Evolutionary conservation across 2,888 invertebrate genomes (phyloP).

Genomic region (Thymelicus sylvestris): DNA sequence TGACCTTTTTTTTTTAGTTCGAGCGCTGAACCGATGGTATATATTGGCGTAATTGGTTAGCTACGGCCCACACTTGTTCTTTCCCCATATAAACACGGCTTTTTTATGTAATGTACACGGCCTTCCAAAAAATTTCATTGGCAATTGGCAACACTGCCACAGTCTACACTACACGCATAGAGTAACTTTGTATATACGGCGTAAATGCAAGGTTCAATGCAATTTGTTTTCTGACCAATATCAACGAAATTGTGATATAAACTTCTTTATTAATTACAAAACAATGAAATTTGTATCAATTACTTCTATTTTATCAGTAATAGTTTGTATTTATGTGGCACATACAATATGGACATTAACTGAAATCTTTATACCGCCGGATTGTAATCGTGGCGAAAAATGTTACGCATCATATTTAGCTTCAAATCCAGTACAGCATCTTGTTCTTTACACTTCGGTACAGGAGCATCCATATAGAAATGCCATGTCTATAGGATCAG

Average conservation of each 20-base stretch:
- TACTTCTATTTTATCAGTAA: constrained; percentile 85
- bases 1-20: too few relatives aligned
- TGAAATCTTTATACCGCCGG: constrained; percentile 88
- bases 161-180: too few relatives aligned
- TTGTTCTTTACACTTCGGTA: constrained; percentile 88
- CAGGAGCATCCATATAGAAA: constrained; percentile 82
- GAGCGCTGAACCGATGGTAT: too few relatives aligned
- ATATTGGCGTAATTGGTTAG: too few relatives aligned
- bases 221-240: neutral
- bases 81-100: too few relatives aligned
- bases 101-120: too few relatives aligned
- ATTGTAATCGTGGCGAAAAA: constrained; percentile 86
- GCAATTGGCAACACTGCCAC: too few relatives aligned
- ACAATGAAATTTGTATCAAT: constrained; percentile 84
- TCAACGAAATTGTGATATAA: neutral
- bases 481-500: constrained; percentile 69
- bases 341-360: constrained; percentile 91
- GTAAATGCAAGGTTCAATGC: neutral
- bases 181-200: too few relatives aligned
- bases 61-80: too few relatives aligned
- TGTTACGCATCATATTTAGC: constrained; percentile 90
- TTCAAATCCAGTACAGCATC: constrained; percentile 87
- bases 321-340: constrained; percentile 88
- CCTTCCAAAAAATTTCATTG: too few relatives aligned
- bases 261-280: constrained; percentile 21